These are phyloP conservation scores for Scaptodrosophila latifasciaeformis DNA, from an alignment of 2,888 invertebrate genomes.

Conservation along the genomic window DNA sequence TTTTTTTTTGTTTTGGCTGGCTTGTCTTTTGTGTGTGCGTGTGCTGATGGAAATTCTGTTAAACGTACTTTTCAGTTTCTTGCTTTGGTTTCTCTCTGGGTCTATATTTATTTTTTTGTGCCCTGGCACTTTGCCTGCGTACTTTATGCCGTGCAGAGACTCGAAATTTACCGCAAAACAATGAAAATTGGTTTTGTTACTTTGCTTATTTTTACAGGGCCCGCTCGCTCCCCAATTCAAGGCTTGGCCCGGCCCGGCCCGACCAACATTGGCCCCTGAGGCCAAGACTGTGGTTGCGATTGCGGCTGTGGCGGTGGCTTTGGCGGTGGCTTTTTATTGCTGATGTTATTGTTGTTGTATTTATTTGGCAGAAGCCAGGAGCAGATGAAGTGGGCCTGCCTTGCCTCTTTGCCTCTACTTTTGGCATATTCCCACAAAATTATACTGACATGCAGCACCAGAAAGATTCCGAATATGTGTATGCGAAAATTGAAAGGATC, in stretches of 20 bases:
- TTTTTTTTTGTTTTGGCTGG: slow-evolving; percentile 1
- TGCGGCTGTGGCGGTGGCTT: slow-evolving; percentile 20
- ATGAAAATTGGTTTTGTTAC: slow-evolving; percentile 68
- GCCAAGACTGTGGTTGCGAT: slow-evolving; percentile 46
- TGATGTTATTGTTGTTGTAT: slow-evolving; percentile 57
- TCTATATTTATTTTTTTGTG: slow-evolving; percentile 5
- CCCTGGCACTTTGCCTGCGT: slow-evolving; percentile 26
- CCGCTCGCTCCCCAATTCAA: background rate
- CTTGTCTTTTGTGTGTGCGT: slow-evolving; percentile 10
- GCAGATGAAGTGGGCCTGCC: background rate
- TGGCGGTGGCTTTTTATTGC: slow-evolving; percentile 60
- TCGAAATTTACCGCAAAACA: slow-evolving; percentile 58
- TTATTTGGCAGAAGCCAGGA: slow-evolving; percentile 52
- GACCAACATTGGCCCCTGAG: slow-evolving; percentile 10
- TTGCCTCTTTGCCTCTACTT: too few relatives aligned
- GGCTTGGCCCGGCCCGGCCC: background rate
- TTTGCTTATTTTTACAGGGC: slow-evolving; percentile 42
- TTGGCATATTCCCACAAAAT: too few relatives aligned
- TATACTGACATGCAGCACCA: too few relatives aligned
- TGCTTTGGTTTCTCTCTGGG: slow-evolving; percentile 28
- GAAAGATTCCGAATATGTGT: too few relatives aligned
- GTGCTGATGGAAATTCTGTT: slow-evolving; percentile 48
- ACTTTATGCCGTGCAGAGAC: slow-evolving; percentile 11
- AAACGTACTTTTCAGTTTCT: slow-evolving; percentile 53
- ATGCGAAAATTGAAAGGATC: too few relatives aligned